Base-by-base conservation (phyloP, 2,797 vertebrate species). In the Chloroceryle amazona region DNA sequence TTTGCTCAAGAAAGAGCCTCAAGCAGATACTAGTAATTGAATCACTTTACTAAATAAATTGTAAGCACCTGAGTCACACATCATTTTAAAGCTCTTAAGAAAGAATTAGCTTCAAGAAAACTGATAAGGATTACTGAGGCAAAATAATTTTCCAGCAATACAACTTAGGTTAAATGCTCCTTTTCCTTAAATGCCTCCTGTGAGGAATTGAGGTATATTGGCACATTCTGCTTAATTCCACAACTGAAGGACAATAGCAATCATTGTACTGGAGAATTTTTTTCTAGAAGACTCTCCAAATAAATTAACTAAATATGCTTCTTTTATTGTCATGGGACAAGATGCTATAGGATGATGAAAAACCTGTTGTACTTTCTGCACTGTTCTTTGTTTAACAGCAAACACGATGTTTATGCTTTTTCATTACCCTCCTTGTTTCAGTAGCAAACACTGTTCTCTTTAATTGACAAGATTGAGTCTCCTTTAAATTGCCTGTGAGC, bases 11-110 rank as follows among this genome's bases (percentile, higher is more conserved):
- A 94, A 37, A 73, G 39, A 79, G 51, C 68, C 68, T 75, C 52
- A 62, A 47, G 87, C 46, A 93, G 57, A 47, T 76, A 57, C 12
- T 76, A 63, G 21, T 74, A 79, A 79, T 51, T 92, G 52, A 89
- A 84, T 92, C 89, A 89, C 10, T 72, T 18, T 62, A 21, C 26
- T 74, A 87, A 91, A 91, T 61, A 61, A 65, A 25, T 29, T 66
- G 20, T 66, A 74, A 94, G 35, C 16, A 75, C 42, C 20, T 91
- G 70, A 96, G 28, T 91, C 82, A 92, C 9, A 15, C 18, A 22
- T 85, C 22, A 52, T 47, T 68, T 76, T 49, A 66, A 78, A 22
- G 8, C 8, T 66, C 29, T 87, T 76, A 54, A 55, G 57, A 81
- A 89, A 76, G 25, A 54, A 78, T 57, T 54, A 71, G 2, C 35